Evolutionary conservation across 2,888 invertebrate genomes (phyloP).

Genomic region (Brenthis ino): DNA sequence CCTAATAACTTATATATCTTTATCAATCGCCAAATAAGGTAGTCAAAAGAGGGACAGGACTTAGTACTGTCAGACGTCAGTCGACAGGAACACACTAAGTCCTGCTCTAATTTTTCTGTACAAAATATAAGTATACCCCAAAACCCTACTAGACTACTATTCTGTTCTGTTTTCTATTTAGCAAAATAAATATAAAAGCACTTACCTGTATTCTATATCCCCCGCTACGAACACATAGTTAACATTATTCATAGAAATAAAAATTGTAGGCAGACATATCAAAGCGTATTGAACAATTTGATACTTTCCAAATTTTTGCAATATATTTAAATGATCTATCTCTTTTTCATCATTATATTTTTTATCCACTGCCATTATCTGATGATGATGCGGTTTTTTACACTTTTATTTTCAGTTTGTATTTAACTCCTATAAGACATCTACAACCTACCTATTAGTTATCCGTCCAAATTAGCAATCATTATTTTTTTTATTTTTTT

Average conservation of each 20-base stretch:
- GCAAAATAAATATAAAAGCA: conserved; percentile 21
- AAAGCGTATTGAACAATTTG: conserved; percentile 61
- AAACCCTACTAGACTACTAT: too few species aligned
- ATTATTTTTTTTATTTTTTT: too few species aligned
- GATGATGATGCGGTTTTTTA: not conserved
- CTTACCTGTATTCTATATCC: conserved; percentile 62
- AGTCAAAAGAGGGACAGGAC: too few species aligned
- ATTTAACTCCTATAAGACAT: too few species aligned
- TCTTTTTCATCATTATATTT: not conserved
- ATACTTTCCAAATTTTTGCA: conserved; percentile 69
- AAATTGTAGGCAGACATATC: conserved; percentile 56
- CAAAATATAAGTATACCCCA: too few species aligned
- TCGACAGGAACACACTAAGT: too few species aligned
- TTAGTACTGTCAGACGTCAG: too few species aligned
- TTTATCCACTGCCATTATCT: not conserved
- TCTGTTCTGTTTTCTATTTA: too few species aligned
- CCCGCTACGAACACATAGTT: conserved; percentile 69
- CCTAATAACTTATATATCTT: not conserved
- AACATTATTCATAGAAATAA: conserved; percentile 61
- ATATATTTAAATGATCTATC: conserved; percentile 19
- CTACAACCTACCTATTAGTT: too few species aligned
- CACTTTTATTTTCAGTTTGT: not conserved
- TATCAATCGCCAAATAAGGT: too few species aligned
- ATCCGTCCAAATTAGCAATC: too few species aligned
- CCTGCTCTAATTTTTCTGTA: too few species aligned